These are phyloP conservation scores for Alectura lathami DNA, from an alignment of 2,113 vertebrate genomes.

Conservation along the genomic window DNA sequence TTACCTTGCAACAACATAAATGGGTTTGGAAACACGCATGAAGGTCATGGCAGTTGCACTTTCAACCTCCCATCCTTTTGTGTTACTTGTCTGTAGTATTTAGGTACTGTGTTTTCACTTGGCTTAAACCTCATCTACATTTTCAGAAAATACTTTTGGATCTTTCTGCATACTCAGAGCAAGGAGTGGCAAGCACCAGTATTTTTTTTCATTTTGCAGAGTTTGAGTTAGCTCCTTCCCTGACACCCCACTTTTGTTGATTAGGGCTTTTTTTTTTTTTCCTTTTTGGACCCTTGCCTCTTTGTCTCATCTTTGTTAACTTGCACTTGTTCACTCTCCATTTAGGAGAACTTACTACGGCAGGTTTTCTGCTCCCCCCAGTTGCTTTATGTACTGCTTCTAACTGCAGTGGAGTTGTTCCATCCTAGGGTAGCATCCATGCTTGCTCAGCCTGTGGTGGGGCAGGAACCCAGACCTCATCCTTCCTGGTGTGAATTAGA, in stretches of 20 bases:
- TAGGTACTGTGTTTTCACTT: not conserved
- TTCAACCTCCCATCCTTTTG: not conserved
- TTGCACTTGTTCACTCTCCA: not conserved
- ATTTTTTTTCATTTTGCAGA: not conserved
- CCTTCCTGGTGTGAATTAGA: not conserved
- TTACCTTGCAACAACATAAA: not conserved
- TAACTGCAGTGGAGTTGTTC: not conserved
- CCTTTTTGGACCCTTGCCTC: not conserved
- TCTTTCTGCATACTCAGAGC: not conserved
- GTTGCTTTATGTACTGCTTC: not conserved
- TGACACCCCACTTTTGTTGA: not conserved
- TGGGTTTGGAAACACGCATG: not conserved
- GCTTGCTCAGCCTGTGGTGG: not conserved
- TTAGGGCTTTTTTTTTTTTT: not conserved
- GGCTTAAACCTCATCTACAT: not conserved
- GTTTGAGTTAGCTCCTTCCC: not conserved
- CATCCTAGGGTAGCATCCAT: rapidly evolving
- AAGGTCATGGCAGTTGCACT: not conserved
- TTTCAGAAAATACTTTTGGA: not conserved
- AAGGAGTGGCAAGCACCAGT: not conserved
- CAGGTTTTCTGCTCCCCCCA: not conserved
- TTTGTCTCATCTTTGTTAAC: not conserved
- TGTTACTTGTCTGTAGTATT: not conserved
- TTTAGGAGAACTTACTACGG: not conserved
- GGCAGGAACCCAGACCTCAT: not conserved